phyloP scores from a whole-genome alignment of 1,140 invertebrate species.

The Anagrus nilaparvatae region DNA sequence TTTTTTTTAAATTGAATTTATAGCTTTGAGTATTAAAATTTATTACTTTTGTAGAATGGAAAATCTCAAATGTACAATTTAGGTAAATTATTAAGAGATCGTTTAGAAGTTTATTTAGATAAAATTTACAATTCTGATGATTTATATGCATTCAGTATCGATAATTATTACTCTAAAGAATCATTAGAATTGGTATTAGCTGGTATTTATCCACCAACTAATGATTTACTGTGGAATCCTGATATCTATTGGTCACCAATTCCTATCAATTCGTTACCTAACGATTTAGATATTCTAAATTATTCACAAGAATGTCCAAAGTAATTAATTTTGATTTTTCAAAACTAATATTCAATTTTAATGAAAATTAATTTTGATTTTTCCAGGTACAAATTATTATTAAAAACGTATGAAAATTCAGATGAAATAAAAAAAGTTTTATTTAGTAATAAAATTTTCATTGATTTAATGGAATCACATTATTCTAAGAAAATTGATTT shows the following conservation, averaged over 20 bases:
- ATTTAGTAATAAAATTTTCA: too few relatives aligned
- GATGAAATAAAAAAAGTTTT: too few relatives aligned
- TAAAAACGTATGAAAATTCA: too few relatives aligned
- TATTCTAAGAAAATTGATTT: too few relatives aligned
- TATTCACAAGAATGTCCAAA: slow-evolving; percentile 1
- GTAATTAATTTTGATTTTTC: too few relatives aligned
- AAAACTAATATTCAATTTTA: too few relatives aligned
- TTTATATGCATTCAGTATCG: slow-evolving; percentile 38
- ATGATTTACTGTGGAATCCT: slow-evolving; percentile 39
- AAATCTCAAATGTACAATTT: slow-evolving; percentile 21
- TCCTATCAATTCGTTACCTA: slow-evolving; percentile 1
- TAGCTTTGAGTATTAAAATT: neutral
- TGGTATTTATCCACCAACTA: slow-evolving; percentile 43
- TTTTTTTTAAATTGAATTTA: neutral
- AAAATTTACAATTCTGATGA: slow-evolving; percentile 39
- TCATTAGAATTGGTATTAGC: slow-evolving; percentile 44
- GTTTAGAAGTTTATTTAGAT: slow-evolving; percentile 43
- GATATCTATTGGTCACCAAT: slow-evolving; percentile 8
- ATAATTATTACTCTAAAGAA: slow-evolving; percentile 49
- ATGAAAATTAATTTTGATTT: too few relatives aligned
- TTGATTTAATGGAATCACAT: too few relatives aligned
- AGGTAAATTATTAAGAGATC: slow-evolving; percentile 42
- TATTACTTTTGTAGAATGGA: neutral
- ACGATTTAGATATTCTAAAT: neutral
- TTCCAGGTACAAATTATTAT: too few relatives aligned